Evolutionary conservation across 2,797 vertebrate species (phyloP).

Genomic region (Falco novaeseelandiae): DNA sequence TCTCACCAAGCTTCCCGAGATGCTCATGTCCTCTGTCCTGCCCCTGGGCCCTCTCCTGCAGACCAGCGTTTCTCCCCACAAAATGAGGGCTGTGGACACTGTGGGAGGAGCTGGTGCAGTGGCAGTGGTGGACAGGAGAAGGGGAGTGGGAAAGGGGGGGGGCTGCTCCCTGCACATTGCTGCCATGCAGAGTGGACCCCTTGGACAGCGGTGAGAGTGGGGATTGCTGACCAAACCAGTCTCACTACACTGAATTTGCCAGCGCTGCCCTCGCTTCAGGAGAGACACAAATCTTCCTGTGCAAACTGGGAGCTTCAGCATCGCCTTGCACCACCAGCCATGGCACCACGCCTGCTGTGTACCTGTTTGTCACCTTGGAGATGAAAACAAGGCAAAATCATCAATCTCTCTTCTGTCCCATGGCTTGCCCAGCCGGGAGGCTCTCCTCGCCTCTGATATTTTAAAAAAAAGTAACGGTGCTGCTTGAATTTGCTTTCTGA

Average conservation of each 20-base stretch:
- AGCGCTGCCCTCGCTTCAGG: neutral
- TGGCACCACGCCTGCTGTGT: neutral
- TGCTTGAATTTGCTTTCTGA: neutral
- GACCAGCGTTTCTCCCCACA: fast-evolving
- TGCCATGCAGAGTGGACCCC: fast-evolving
- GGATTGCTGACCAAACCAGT: neutral
- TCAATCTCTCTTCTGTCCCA: neutral
- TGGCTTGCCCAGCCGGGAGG: neutral
- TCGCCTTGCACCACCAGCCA: neutral
- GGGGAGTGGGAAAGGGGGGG: fast-evolving
- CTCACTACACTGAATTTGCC: neutral
- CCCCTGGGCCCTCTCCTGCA: too few relatives aligned
- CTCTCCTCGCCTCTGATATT: neutral
- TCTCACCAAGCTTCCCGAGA: neutral
- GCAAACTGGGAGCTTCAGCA: neutral
- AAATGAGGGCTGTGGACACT: fast-evolving
- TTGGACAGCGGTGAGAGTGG: fast-evolving
- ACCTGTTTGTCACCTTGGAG: neutral
- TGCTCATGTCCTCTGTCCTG: fast-evolving
- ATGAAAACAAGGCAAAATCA: neutral
- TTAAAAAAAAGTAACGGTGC: neutral
- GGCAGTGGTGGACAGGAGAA: neutral
- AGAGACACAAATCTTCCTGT: neutral
- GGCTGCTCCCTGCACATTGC: neutral
- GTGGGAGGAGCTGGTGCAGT: neutral